These are phyloP conservation scores for Gymnopithys bicolor DNA, from an alignment of 2,797 vertebrate species.

Conservation along the genomic window DNA sequence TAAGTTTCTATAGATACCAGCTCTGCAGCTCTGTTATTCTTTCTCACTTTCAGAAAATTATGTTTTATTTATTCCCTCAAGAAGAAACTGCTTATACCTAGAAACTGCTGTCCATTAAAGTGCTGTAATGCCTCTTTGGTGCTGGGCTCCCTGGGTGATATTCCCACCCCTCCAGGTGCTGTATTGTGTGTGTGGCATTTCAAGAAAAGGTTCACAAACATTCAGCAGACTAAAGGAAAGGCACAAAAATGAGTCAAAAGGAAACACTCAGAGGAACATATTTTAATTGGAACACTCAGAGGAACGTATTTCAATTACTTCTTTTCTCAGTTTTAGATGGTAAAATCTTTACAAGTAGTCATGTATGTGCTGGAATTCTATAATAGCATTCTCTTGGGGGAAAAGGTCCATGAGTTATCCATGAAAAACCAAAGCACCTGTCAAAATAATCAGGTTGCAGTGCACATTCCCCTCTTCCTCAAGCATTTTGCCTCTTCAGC, in stretches of 20 bases:
- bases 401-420: background rate
- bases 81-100: background rate
- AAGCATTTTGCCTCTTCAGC: too few relatives aligned
- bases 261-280: background rate
- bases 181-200: background rate
- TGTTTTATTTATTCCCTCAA: background rate
- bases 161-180: rapidly evolving
- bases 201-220: background rate
- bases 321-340: background rate
- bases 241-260: background rate
- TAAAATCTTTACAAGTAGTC: background rate
- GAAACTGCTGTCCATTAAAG: background rate
- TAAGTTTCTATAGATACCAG: background rate
- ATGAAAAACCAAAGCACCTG: background rate
- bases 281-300: background rate
- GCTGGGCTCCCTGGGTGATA: background rate
- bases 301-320: background rate
- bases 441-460: background rate
- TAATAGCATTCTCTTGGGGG: background rate
- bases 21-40: background rate
- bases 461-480: background rate
- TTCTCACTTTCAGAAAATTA: background rate
- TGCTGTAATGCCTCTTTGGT: background rate
- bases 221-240: background rate
- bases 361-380: background rate